A percentile compares a stretch with the other conserved stretches of the same genome.
phyloP scores from a whole-genome alignment of 2,888 invertebrate genomes.

The Brachyptera putata region DNA sequence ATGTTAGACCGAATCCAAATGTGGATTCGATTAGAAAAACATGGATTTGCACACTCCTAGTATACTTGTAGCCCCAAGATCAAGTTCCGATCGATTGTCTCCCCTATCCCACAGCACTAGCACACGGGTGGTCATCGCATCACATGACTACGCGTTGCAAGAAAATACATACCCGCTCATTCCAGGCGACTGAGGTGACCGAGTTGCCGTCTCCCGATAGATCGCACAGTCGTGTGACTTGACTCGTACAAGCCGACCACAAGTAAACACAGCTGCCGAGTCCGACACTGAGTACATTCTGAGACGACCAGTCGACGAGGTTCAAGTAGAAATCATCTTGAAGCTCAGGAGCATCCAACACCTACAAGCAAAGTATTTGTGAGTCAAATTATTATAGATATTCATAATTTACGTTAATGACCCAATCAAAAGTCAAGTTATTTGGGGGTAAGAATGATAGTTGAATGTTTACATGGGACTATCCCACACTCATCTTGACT shows the following conservation, averaged over 20 bases:
- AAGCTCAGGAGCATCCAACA: conserved; percentile 91
- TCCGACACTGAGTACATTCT: conserved; percentile 97
- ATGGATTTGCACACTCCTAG: too few relatives aligned
- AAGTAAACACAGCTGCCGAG: conserved; percentile 96
- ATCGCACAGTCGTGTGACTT: conserved; percentile 95
- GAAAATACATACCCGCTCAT: conserved; percentile 65
- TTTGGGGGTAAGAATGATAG: too few relatives aligned
- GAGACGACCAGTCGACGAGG: conserved; percentile 98
- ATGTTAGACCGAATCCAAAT: too few relatives aligned
- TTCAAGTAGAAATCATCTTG: conserved; percentile 99
- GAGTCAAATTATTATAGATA: background rate
- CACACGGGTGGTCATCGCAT: background rate
- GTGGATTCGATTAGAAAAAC: too few relatives aligned
- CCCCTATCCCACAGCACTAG: too few relatives aligned
- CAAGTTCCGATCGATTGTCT: too few relatives aligned
- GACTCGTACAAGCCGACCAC: conserved; percentile 98
- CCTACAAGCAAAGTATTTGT: too few relatives aligned
- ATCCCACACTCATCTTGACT: too few relatives aligned
- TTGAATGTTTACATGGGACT: background rate
- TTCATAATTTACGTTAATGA: too few relatives aligned
- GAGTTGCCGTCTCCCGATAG: conserved; percentile 88
- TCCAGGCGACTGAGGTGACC: conserved; percentile 98
- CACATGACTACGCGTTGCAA: too few relatives aligned
- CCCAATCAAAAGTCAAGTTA: too few relatives aligned
- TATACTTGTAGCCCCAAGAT: too few relatives aligned